Percentiles rank a stretch among this genome's conserved stretches.
Conservation (phyloP, 2,113 vertebrate genomes). For the Odontophorus gujanensis region DNA sequence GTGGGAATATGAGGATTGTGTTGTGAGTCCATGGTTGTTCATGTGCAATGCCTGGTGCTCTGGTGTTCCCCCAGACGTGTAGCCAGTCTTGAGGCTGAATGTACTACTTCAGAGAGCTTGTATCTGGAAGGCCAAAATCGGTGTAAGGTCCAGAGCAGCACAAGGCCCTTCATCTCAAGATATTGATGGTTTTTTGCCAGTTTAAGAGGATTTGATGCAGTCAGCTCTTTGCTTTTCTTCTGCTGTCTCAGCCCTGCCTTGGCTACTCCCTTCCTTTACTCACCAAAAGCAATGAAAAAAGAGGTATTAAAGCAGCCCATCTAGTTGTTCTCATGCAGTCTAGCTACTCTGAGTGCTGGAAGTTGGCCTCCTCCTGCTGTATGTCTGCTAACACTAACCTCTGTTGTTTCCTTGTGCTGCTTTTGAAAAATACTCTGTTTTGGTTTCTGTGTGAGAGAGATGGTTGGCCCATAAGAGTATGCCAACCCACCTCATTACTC, state of each 20-base stretch:
- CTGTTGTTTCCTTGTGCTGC: slow-evolving; percentile 45
- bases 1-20: slow-evolving; percentile 30
- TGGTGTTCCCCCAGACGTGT: slow-evolving; percentile 53
- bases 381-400: slow-evolving; percentile 40
- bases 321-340: neutral
- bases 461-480: slow-evolving; percentile 2
- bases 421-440: slow-evolving; percentile 26
- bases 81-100: slow-evolving; percentile 34
- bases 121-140: slow-evolving; percentile 61
- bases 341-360: slow-evolving; percentile 46
- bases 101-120: slow-evolving; percentile 37
- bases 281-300: neutral
- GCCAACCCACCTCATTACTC: slow-evolving; percentile 60
- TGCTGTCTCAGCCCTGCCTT: neutral
- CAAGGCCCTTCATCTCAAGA: neutral
- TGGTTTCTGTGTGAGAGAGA: slow-evolving; percentile 26
- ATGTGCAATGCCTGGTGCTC: slow-evolving; percentile 50
- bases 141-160: neutral
- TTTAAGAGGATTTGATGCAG: neutral
- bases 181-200: neutral
- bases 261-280: neutral
- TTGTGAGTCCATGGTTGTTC: slow-evolving; percentile 32
- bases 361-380: slow-evolving; percentile 23
- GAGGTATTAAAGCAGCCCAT: neutral
- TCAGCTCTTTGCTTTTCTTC: neutral